A percentile compares a stretch with the other conserved stretches of the same genome.
Conservation (phyloP, 2,888 invertebrate genomes). For the Atrina japonica region DNA sequence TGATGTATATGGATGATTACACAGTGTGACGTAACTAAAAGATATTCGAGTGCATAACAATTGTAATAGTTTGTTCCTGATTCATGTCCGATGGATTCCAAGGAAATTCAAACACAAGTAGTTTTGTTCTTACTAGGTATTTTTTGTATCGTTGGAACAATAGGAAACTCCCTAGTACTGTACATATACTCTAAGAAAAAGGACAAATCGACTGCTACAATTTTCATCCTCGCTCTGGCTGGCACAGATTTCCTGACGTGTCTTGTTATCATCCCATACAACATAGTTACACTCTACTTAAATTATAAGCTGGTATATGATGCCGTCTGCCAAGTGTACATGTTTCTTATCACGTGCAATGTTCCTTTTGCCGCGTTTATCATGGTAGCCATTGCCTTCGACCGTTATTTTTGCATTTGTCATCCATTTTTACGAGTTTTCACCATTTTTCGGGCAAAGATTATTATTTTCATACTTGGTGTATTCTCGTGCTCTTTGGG, state of each 20-base stretch:
- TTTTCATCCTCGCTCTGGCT: slow-evolving; percentile 76
- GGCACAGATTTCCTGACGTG: slow-evolving; percentile 71
- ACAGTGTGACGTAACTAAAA: no score
- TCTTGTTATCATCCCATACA: slow-evolving; percentile 69
- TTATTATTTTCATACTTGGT: slow-evolving; percentile 63
- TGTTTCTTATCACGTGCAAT: slow-evolving; percentile 73
- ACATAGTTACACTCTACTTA: slow-evolving; percentile 59
- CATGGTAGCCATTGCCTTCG: slow-evolving; percentile 77
- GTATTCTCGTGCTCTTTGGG: slow-evolving; percentile 69
- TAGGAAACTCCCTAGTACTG: slow-evolving; percentile 77
- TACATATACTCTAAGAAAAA: slow-evolving; percentile 75
- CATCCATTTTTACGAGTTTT: slow-evolving; percentile 73
- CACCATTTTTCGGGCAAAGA: slow-evolving; percentile 64
- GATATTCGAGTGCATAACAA: no score
- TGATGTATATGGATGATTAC: no score
- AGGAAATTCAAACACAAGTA: slow-evolving; percentile 15
- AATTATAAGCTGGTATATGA: slow-evolving; percentile 60
- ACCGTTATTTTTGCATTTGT: slow-evolving; percentile 77
- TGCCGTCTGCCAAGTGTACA: slow-evolving; percentile 69
- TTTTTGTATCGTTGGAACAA: slow-evolving; percentile 72
- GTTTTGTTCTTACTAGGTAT: slow-evolving; percentile 63
- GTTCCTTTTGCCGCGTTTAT: slow-evolving; percentile 76
- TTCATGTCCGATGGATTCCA: no score
- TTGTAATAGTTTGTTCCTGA: no score
- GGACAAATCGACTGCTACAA: slow-evolving; percentile 73